Evolutionary conservation across 2,888 invertebrate genomes (phyloP).

Genomic region (Drosophila niveifrons): DNA sequence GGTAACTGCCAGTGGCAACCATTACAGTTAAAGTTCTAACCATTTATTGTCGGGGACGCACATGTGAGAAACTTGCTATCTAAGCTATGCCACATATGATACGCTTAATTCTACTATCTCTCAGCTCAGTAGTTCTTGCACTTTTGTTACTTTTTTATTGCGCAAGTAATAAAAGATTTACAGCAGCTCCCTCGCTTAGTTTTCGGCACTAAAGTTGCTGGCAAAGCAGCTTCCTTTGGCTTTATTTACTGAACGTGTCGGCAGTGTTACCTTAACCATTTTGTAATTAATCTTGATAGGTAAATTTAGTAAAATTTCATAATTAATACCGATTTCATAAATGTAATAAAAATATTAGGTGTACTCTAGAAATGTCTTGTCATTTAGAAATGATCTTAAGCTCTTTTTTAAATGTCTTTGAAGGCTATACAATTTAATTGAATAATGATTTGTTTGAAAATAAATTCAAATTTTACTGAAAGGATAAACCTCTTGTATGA

Average conservation of each 20-base stretch:
- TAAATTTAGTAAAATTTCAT: background rate
- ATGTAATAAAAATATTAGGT: too few species aligned
- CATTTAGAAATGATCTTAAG: too few species aligned
- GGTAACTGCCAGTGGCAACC: constrained; percentile 46
- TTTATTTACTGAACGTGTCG: background rate
- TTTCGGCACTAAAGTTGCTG: background rate
- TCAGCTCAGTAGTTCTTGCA: background rate
- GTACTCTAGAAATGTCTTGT: too few species aligned
- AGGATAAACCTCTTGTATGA: too few species aligned
- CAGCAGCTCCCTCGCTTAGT: background rate
- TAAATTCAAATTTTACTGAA: too few species aligned
- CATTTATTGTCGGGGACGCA: constrained; percentile 21
- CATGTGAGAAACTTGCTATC: constrained; percentile 9
- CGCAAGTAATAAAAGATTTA: constrained; percentile 47
- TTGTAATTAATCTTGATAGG: background rate
- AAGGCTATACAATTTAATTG: too few species aligned
- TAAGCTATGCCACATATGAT: constrained; percentile 1
- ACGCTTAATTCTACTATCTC: constrained; percentile 16
- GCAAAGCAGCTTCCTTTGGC: background rate
- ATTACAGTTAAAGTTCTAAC: constrained; percentile 42
- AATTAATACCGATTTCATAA: too few species aligned
- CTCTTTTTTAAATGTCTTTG: too few species aligned
- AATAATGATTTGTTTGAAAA: too few species aligned
- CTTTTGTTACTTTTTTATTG: constrained; percentile 43
- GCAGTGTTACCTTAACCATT: background rate